Conservation (phyloP, 2,888 invertebrate species). For the Polyommatus icarus region DNA sequence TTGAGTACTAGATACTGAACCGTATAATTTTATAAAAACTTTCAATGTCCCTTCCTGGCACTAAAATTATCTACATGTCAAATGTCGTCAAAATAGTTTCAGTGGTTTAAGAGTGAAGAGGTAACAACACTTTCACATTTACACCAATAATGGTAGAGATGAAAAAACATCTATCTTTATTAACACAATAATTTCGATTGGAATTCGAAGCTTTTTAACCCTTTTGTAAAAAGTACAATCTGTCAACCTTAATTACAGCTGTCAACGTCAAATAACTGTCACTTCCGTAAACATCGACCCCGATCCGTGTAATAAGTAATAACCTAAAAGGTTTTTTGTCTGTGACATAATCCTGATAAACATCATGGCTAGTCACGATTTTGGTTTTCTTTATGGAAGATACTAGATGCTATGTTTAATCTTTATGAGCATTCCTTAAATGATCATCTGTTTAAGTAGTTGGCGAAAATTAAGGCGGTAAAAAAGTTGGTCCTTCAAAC, state of each 20-base stretch:
- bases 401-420: neutral
- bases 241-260: slow-evolving; percentile 21
- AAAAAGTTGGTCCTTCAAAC: neutral
- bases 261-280: slow-evolving; percentile 28
- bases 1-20: no score
- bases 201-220: slow-evolving; percentile 2
- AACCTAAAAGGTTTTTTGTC: slow-evolving; percentile 58
- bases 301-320: slow-evolving; percentile 51
- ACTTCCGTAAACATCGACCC: slow-evolving; percentile 24
- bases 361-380: slow-evolving; percentile 37
- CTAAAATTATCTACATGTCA: neutral
- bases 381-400: slow-evolving; percentile 28
- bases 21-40: no score
- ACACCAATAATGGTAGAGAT: neutral
- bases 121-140: neutral
- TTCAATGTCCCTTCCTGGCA: neutral
- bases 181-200: neutral
- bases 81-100: neutral
- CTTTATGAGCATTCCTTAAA: neutral
- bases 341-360: slow-evolving; percentile 48
- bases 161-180: neutral
- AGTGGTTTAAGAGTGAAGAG: no score
- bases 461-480: neutral
- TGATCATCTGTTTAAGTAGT: neutral
- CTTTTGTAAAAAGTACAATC: slow-evolving; percentile 2